These are phyloP conservation scores for Pseudobourletiella spinata DNA, from an alignment of 1,140 invertebrate genomes.

Conservation along the genomic window DNA sequence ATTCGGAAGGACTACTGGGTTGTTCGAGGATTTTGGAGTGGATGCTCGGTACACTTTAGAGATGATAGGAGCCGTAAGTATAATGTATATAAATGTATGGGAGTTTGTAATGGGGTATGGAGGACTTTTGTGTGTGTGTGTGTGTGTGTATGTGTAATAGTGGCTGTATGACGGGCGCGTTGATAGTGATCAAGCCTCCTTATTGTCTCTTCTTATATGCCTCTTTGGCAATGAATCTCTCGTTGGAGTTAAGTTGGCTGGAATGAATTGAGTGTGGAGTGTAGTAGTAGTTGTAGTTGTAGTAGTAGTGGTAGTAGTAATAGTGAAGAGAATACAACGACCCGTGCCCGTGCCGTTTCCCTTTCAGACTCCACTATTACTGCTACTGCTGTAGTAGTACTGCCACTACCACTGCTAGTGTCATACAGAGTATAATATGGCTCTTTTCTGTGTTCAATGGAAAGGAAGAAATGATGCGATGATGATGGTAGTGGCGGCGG, in stretches of 20 bases:
- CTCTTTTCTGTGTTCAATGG: too few relatives aligned
- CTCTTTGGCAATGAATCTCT: background rate
- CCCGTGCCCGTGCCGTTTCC: background rate
- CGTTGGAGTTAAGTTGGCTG: constrained; percentile 4
- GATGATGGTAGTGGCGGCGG: too few relatives aligned
- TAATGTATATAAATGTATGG: background rate
- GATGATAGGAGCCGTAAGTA: background rate
- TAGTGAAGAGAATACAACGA: background rate
- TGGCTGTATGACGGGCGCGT: background rate
- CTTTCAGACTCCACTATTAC: background rate
- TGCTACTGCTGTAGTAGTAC: background rate
- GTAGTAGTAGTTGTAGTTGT: background rate
- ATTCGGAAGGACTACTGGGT: too few relatives aligned
- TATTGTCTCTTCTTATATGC: constrained; percentile 1
- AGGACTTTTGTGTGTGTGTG: too few relatives aligned
- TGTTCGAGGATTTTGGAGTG: background rate
- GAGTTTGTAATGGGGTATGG: too few relatives aligned
- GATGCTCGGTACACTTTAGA: background rate
- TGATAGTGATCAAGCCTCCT: background rate
- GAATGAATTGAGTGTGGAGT: background rate
- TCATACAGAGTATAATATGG: too few relatives aligned
- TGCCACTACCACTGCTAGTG: too few relatives aligned
- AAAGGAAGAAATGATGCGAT: too few relatives aligned
- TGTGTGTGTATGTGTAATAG: too few relatives aligned
- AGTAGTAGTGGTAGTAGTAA: too few relatives aligned